Conservation (phyloP, 2,797 vertebrate species). For the Mastacembelus armatus region DNA sequence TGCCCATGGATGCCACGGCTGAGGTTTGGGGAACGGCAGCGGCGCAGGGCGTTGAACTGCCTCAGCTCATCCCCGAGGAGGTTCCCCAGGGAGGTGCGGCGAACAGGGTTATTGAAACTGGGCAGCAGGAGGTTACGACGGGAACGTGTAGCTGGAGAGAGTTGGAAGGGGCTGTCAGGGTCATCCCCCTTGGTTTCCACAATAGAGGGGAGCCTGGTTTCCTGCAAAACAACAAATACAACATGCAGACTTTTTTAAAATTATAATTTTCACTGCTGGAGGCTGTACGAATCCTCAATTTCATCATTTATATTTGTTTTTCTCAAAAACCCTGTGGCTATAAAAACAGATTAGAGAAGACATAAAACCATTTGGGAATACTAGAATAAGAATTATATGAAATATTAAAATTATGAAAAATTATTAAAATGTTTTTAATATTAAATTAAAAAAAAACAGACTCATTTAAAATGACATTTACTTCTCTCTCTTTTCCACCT, state of each 20-base stretch:
- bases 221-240: conserved; percentile 47
- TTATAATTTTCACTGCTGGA: no score
- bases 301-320: background rate
- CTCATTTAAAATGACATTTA: conserved; percentile 15
- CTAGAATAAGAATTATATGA: no score
- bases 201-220: conserved; percentile 86
- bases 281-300: background rate
- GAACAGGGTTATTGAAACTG: conserved; percentile 87
- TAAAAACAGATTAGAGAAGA: background rate
- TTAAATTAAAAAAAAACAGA: background rate
- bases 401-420: no score
- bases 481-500: no score
- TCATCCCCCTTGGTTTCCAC: conserved; percentile 85
- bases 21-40: conserved; percentile 86
- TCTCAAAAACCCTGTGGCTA: background rate
- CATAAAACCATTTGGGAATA: background rate
- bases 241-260: no score
- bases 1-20: conserved; percentile 75
- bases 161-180: conserved; percentile 81
- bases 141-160: conserved; percentile 79
- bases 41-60: conserved; percentile 89
- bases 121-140: conserved; percentile 88
- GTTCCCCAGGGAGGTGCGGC: conserved; percentile 89
- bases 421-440: background rate
- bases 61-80: conserved; percentile 92